Conservation (phyloP, 2,888 invertebrate species). For the Oscheius myriophilus region DNA sequence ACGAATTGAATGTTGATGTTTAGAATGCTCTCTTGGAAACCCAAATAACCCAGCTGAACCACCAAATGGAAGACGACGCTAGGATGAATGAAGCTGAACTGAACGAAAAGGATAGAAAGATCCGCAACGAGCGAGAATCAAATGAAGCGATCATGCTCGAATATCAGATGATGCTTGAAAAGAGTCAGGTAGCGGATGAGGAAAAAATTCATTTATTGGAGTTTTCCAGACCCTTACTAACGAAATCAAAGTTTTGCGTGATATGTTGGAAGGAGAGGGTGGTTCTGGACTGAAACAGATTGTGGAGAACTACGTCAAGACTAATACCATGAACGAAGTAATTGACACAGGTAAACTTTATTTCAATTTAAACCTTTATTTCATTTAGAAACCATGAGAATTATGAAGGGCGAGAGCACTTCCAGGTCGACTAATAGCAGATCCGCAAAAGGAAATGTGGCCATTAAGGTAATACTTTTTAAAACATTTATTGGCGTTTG, state of each 20-base stretch:
- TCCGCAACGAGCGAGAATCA: slow-evolving; percentile 72
- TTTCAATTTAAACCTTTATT: neutral
- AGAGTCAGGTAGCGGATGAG: slow-evolving; percentile 47
- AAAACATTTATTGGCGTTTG: too few species aligned
- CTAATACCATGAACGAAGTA: slow-evolving; percentile 58
- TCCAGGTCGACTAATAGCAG: slow-evolving; percentile 74
- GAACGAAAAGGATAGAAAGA: slow-evolving; percentile 73
- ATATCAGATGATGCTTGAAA: slow-evolving; percentile 51
- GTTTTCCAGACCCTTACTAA: slow-evolving; percentile 72
- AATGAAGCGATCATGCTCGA: slow-evolving; percentile 72
- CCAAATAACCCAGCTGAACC: slow-evolving; percentile 70
- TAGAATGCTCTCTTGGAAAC: slow-evolving; percentile 73
- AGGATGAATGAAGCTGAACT: slow-evolving; percentile 73
- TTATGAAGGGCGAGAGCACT: slow-evolving; percentile 72
- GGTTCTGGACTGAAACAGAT: slow-evolving; percentile 61
- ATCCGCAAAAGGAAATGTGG: slow-evolving; percentile 73
- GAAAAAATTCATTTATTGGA: neutral
- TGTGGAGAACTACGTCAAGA: slow-evolving; percentile 66
- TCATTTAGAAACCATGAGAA: slow-evolving; percentile 57
- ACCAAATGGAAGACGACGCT: slow-evolving; percentile 73
- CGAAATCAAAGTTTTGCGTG: slow-evolving; percentile 75
- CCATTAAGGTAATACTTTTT: slow-evolving; percentile 61
- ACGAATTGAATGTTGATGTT: neutral
- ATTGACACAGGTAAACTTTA: slow-evolving; percentile 53
- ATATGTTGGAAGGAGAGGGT: slow-evolving; percentile 75